phyloP scores from a whole-genome alignment of 2,797 vertebrate genomes.

The Todus mexicanus region DNA sequence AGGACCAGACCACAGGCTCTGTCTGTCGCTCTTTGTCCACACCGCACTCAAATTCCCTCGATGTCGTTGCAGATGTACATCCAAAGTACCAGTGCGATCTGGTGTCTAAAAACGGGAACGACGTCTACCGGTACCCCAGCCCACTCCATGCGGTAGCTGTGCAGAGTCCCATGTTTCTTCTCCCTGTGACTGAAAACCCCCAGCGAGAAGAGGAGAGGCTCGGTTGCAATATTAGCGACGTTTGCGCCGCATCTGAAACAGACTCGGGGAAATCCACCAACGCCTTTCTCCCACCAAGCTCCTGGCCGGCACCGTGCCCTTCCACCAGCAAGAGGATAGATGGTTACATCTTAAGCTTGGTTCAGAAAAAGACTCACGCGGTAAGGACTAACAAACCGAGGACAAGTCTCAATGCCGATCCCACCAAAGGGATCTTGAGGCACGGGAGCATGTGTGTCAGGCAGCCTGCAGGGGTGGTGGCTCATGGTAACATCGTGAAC shows the following conservation, averaged over 20 bases:
- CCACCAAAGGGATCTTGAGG: slow-evolving; percentile 84
- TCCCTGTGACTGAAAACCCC: slow-evolving; percentile 71
- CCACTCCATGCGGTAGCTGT: slow-evolving; percentile 89
- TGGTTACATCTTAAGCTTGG: slow-evolving; percentile 86
- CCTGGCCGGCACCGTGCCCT: slow-evolving; percentile 69
- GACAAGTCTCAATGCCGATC: slow-evolving; percentile 88
- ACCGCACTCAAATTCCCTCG: slow-evolving; percentile 79
- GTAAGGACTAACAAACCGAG: slow-evolving; percentile 89
- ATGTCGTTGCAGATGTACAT: slow-evolving; percentile 78
- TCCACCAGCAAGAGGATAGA: slow-evolving; percentile 82
- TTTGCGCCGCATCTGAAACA: slow-evolving; percentile 51
- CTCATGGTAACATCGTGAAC: slow-evolving; percentile 66
- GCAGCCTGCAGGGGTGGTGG: slow-evolving; percentile 55
- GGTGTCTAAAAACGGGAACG: slow-evolving; percentile 84
- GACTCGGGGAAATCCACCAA: slow-evolving; percentile 68
- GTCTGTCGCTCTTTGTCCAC: slow-evolving; percentile 77
- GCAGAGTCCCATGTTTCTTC: slow-evolving; percentile 86
- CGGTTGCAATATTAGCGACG: slow-evolving; percentile 51
- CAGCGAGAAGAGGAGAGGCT: slow-evolving; percentile 75
- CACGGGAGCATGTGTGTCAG: slow-evolving; percentile 84
- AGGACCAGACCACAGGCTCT: slow-evolving; percentile 73
- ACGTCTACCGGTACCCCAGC: slow-evolving; percentile 88
- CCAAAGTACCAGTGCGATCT: slow-evolving; percentile 88
- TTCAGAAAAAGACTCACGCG: slow-evolving; percentile 85
- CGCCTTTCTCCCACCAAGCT: slow-evolving; percentile 64